Base-by-base conservation (phyloP, 2,797 vertebrate genomes). In the Buceros bicornis region DNA sequence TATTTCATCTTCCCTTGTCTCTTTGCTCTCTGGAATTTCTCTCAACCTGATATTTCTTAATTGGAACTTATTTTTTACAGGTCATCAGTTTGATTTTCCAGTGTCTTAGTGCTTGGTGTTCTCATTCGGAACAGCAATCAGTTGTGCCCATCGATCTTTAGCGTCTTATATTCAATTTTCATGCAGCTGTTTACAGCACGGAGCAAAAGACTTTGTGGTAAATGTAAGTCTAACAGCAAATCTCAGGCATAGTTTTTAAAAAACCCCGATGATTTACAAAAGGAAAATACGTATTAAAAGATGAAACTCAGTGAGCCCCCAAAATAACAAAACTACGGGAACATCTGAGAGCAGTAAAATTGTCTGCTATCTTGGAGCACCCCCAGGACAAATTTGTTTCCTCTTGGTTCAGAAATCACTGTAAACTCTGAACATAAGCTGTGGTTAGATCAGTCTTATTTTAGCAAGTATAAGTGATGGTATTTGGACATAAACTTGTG, bases 51-150 rank as follows among this genome's bases (percentile, higher is more conserved):
- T 95, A 96, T 93, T 96, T 96, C 96, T 94, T 95, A 88, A 94
- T 95, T 53, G 8, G 91, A 95, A 95, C 73, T 95, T 97, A 93
- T 89, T 73, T 95, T 96, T 95, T 94, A 93, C 93, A 96, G 95
- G 85, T 94, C 91, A 95, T 96, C 94, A 90, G 31, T 97, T 88
- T 94, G 94, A 90, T 95, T 87, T 94, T 85, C 90, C 77, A 57
- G 33, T 94, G 82, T 93, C 95, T 87, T 76, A 83, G 85, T 72
- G 87, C 80, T 79, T 94, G 70, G 73, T 81, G 58, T 65, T 94
- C 80, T 95, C 82, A 91, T 90, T 94, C 90, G 82, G 77, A 93
- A 73, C 77, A 95, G 70, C 70, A 95, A 73, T 87, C 82, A 60
- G 54, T 93, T 95, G 89, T 94, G 85, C 66, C 77, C 73, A 94